These are phyloP conservation scores for Gymnodraco acuticeps DNA, from an alignment of 2,797 vertebrate genomes.

Conservation along the genomic window DNA sequence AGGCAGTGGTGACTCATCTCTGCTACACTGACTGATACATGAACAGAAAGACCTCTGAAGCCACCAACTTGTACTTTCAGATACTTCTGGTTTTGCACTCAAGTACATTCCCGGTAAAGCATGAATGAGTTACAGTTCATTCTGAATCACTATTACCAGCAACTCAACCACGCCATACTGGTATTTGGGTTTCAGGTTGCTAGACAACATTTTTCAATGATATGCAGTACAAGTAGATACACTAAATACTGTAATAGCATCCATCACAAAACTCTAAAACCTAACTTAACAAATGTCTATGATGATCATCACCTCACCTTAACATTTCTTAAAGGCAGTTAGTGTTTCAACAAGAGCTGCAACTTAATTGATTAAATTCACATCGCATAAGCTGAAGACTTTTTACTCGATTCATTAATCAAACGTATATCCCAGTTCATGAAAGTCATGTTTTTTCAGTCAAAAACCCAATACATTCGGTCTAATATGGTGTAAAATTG, in stretches of 20 bases:
- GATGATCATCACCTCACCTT: no score
- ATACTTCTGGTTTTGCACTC: conserved; percentile 21
- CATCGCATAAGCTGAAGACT: no score
- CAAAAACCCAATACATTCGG: no score
- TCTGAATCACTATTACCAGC: background rate
- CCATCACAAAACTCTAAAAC: background rate
- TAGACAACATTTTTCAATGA: background rate
- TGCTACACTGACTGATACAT: conserved; percentile 54
- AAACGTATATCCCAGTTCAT: no score
- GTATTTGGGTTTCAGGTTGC: background rate
- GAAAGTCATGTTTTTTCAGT: no score
- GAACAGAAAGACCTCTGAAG: conserved; percentile 20
- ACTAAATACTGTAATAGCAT: background rate
- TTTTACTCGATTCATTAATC: no score
- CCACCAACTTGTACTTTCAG: conserved; percentile 19
- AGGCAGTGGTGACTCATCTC: conserved; percentile 59
- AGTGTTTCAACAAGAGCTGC: background rate
- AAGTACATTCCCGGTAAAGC: background rate
- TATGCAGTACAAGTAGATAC: background rate
- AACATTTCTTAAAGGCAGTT: background rate
- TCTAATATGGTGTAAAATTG: no score
- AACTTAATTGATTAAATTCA: no score
- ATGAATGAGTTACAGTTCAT: conserved; percentile 15
- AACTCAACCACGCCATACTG: background rate
- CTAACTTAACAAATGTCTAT: no score